Evolutionary conservation across 2,888 invertebrate species (phyloP).

Genomic region (Strigamia maritima): DNA sequence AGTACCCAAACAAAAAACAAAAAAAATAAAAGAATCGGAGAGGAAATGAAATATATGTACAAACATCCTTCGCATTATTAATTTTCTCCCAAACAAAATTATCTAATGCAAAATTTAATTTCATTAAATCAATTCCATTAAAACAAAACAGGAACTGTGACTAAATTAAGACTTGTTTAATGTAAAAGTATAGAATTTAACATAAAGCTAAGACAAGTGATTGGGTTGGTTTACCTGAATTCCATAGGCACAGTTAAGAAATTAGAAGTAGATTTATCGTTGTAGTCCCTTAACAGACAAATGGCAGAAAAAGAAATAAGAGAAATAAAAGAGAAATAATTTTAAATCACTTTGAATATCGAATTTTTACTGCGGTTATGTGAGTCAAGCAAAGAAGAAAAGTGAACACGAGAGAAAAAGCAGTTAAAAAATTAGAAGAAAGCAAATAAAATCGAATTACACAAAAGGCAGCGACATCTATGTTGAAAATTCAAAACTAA

Average conservation of each 20-base stretch:
- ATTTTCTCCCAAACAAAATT: not conserved
- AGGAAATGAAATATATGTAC: not conserved
- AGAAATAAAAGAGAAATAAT: not conserved
- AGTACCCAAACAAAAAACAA: too few species aligned
- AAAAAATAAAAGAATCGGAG: not conserved
- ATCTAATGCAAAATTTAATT: not conserved
- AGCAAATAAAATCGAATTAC: too few species aligned
- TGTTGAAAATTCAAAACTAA: too few species aligned
- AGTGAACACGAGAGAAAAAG: too few species aligned
- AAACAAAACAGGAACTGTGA: not conserved
- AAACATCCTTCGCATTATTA: not conserved
- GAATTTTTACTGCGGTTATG: not conserved
- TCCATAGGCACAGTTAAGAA: conserved; percentile 35
- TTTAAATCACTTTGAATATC: not conserved
- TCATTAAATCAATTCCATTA: not conserved
- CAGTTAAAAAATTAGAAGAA: too few species aligned
- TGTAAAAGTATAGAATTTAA: not conserved
- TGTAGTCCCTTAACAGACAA: conserved; percentile 11
- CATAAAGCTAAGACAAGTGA: not conserved
- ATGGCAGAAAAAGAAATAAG: not conserved
- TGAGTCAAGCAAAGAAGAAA: too few species aligned
- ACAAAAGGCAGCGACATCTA: too few species aligned
- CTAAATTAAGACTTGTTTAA: not conserved
- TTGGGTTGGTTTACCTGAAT: conserved; percentile 15
- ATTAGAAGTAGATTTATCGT: conserved; percentile 35